phyloP scores from a whole-genome alignment of 2,113 vertebrate species.

The Colius striatus region DNA sequence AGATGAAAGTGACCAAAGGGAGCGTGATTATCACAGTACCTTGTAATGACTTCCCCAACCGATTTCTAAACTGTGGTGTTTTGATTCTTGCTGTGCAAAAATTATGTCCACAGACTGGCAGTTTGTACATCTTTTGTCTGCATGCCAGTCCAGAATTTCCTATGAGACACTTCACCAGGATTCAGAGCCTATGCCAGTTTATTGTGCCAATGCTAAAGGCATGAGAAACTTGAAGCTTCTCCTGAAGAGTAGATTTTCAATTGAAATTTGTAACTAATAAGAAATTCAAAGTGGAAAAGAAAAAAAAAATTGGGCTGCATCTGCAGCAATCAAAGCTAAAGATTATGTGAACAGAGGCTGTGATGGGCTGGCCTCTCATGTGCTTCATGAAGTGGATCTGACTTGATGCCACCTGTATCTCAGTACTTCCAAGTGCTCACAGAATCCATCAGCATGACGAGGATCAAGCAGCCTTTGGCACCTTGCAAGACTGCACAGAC shows the following conservation, averaged over 20 bases:
- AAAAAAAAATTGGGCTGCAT: background rate
- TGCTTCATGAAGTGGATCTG: background rate
- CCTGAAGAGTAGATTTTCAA: background rate
- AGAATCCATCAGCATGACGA: background rate
- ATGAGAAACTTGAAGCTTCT: background rate
- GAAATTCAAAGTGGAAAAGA: background rate
- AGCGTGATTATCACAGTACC: background rate
- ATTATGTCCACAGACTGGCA: background rate
- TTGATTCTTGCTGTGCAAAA: background rate
- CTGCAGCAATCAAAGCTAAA: background rate
- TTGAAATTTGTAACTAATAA: background rate
- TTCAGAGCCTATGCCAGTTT: background rate
- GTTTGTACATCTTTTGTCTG: background rate
- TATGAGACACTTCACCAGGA: background rate
- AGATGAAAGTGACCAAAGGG: background rate
- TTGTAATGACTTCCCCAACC: background rate
- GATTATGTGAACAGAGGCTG: background rate
- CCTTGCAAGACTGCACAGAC: background rate
- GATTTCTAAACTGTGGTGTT: background rate
- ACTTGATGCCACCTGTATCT: background rate
- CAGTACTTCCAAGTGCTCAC: background rate
- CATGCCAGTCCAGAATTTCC: background rate
- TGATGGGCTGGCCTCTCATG: background rate
- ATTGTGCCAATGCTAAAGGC: background rate
- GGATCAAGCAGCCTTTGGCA: rapidly evolving